Base-by-base conservation (phyloP, 2,113 vertebrate species). In the Epinephelus fuscoguttatus region DNA sequence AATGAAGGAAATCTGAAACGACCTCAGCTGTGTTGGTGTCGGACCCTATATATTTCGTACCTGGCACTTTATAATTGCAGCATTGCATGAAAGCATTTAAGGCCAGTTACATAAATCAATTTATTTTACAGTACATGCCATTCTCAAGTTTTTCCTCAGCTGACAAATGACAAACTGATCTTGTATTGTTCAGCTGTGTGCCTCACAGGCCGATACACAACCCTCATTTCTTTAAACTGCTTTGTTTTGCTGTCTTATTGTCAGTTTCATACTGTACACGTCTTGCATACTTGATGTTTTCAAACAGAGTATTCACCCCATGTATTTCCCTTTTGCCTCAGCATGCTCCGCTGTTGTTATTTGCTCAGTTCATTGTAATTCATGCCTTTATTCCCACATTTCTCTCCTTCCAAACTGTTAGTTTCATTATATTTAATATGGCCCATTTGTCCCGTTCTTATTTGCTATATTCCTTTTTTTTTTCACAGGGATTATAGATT, bases 371-470 rank as follows among this genome's bases (percentile, higher is more conserved):
- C 60, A 13, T 78, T 89, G 50, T 78, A 73, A 82, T 85, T 81
- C 82, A 68, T 40, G 45, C 72, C 59, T 68, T 27, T 76, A 75
- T 84, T 82, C 61, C 69, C 70, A 52, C 82, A 85, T 56, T 88
- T 49, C 69, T 73, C 56, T 52, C 84, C 84, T 68, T 21, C 0
- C 27, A 76, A 88, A 88, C 72, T 76, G 75, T 84, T 76, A 50
- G 56, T 80, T 91, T 88, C 82, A 86, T 92, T 91, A 90, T 86
- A 82, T 83, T 91, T 92, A 90, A 92, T 84, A 81, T 71, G 75
- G 83, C 74, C 88, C 89, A 91, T 93, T 92, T 90, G 85, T 91
- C 85, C 84, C 75, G 71, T 81, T 86, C 84, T 75, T 85, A 89
- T 90, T 87, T 87, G 80, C 84, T 56, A n/a, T 78, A 82, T 90